Evolutionary conservation across 2,113 vertebrate genomes (phyloP).

Genomic region (Albula goreensis): DNA sequence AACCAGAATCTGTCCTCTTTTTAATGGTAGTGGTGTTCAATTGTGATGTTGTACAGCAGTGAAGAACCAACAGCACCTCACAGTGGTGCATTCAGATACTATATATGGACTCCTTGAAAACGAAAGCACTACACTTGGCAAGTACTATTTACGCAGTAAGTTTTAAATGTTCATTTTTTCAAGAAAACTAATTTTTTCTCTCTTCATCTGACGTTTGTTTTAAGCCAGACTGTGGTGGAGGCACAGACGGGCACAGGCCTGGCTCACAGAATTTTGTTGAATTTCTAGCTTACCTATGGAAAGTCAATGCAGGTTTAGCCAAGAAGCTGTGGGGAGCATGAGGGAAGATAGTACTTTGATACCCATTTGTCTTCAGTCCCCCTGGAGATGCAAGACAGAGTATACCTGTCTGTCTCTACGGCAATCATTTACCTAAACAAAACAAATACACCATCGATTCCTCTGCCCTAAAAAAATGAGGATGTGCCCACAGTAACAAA

Average conservation of each 20-base stretch:
- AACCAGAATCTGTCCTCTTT: slow-evolving; percentile 42
- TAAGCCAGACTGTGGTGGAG: background rate
- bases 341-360: slow-evolving; percentile 51
- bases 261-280: background rate
- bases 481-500: slow-evolving; percentile 37
- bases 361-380: slow-evolving; percentile 61
- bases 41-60: background rate
- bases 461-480: slow-evolving; percentile 47
- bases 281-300: background rate
- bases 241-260: background rate
- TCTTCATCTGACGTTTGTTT: background rate
- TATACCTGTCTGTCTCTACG: slow-evolving; percentile 54
- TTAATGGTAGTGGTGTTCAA: slow-evolving; percentile 14
- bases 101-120: background rate
- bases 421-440: slow-evolving; percentile 69
- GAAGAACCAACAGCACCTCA: background rate
- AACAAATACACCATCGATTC: slow-evolving; percentile 64
- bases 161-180: background rate
- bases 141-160: background rate
- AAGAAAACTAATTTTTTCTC: background rate
- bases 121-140: background rate
- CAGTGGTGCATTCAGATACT: background rate
- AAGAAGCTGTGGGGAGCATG: slow-evolving; percentile 31
- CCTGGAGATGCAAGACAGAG: slow-evolving; percentile 59
- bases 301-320: slow-evolving; percentile 18